These are phyloP conservation scores for Biston betularia DNA, from an alignment of 2,888 invertebrate genomes.

Conservation along the genomic window DNA sequence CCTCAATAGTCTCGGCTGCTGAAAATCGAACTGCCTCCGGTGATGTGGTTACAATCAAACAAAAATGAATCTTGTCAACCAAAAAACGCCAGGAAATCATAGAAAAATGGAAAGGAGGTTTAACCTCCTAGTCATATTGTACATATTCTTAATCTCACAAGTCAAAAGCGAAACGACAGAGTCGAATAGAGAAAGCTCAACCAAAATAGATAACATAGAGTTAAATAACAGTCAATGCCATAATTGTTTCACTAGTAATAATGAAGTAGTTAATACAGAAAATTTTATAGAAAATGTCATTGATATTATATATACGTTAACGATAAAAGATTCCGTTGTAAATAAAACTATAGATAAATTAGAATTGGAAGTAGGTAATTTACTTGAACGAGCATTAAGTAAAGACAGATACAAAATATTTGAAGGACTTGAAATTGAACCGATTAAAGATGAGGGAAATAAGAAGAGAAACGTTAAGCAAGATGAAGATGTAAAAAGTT, in stretches of 20 bases:
- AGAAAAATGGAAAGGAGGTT: conserved; percentile 70
- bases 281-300: conserved; percentile 65
- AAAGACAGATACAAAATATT: conserved; percentile 85
- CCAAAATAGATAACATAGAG: conserved; percentile 63
- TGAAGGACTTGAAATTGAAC: conserved; percentile 85
- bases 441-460: conserved; percentile 46
- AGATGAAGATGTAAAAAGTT: conserved; percentile 4
- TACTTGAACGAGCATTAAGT: conserved; percentile 85
- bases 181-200: conserved; percentile 55
- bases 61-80: conserved; percentile 68
- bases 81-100: conserved; percentile 57
- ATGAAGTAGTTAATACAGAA: conserved; percentile 46
- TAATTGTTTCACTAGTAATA: conserved; percentile 75
- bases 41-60: conserved; percentile 70
- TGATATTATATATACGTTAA: conserved; percentile 62
- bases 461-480: conserved; percentile 41
- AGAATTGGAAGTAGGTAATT: conserved; percentile 82
- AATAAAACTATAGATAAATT: conserved; percentile 73
- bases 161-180: conserved; percentile 66
- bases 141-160: conserved; percentile 65
- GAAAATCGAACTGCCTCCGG: conserved; percentile 51
- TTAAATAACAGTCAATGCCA: conserved; percentile 78
- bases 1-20: conserved; percentile 50
- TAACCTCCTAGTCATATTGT: conserved; percentile 62
- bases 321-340: conserved; percentile 65